These are phyloP conservation scores for Meteorus colon DNA, from an alignment of 2,888 invertebrate genomes.

Conservation along the genomic window DNA sequence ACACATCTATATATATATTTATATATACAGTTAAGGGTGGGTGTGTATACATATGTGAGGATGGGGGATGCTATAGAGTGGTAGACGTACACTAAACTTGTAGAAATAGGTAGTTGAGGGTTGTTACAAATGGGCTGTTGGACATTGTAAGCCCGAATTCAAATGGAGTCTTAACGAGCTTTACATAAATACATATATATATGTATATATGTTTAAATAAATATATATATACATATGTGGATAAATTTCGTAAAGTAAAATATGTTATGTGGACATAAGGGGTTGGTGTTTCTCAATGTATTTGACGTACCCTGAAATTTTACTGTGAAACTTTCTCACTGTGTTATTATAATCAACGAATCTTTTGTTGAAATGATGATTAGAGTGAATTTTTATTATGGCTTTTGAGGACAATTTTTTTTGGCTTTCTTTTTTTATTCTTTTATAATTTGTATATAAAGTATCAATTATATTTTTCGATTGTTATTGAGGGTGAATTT, in stretches of 20 bases:
- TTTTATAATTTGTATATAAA: not conserved
- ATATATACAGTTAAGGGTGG: not conserved
- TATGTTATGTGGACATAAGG: not conserved
- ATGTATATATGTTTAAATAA: not conserved
- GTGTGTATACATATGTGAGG: not conserved
- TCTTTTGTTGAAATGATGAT: not conserved
- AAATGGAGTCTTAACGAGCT: slow-evolving; percentile 7
- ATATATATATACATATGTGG: not conserved
- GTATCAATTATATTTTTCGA: not conserved
- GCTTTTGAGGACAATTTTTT: not conserved
- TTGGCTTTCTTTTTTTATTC: not conserved
- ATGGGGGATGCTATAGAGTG: not conserved
- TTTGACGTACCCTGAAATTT: not conserved
- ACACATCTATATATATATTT: not conserved
- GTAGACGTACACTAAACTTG: not conserved
- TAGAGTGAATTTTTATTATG: not conserved
- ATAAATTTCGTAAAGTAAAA: slow-evolving; percentile 4
- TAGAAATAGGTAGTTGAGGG: slow-evolving; percentile 3
- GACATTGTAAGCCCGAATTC: slow-evolving; percentile 2
- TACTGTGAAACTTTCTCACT: not conserved
- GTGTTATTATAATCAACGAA: slow-evolving; percentile 1
- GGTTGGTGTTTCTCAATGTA: not conserved
- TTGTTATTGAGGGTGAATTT: slow-evolving; percentile 7
- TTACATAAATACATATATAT: not conserved
- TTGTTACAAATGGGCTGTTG: slow-evolving; percentile 1